Conservation (phyloP, 2,797 vertebrate genomes). For the Coracias cyanogaster region DNA sequence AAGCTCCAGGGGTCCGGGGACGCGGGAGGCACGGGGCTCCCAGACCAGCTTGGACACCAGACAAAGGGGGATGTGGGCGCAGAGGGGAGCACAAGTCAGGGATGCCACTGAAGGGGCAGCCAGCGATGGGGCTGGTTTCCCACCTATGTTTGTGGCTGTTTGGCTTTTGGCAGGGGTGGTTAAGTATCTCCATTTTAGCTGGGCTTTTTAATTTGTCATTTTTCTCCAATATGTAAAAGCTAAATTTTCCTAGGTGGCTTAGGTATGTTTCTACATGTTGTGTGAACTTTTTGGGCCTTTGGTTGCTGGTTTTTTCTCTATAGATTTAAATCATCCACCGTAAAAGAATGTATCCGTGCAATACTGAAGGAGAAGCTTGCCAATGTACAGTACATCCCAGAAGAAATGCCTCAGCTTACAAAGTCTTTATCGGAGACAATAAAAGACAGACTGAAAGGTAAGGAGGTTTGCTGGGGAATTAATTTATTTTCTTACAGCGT, state of each 20-base stretch:
- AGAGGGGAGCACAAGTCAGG: accelerated
- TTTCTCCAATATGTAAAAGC: background rate
- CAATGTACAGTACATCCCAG: slow-evolving; percentile 82
- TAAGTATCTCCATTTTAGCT: background rate
- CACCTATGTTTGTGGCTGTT: background rate
- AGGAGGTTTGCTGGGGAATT: background rate
- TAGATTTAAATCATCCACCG: slow-evolving; percentile 88
- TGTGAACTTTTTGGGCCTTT: background rate
- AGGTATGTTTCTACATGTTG: accelerated
- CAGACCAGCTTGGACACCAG: background rate
- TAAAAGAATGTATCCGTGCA: slow-evolving; percentile 87
- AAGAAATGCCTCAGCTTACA: slow-evolving; percentile 83
- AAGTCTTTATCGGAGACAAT: slow-evolving; percentile 86
- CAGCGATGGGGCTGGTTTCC: background rate
- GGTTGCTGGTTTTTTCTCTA: background rate
- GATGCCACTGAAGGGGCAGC: background rate
- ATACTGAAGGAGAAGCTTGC: slow-evolving; percentile 87
- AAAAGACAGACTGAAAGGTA: slow-evolving; percentile 92
- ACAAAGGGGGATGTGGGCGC: background rate
- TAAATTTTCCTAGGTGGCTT: background rate
- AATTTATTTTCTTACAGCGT: background rate
- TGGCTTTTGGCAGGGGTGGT: background rate
- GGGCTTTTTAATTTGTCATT: background rate
- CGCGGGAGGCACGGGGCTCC: background rate
- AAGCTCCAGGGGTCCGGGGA: accelerated